A percentile compares a stretch with the other conserved stretches of the same genome.
Evolutionary conservation across 1,140 invertebrate species (phyloP).

Genomic region (Coboldia fuscipes): DNA sequence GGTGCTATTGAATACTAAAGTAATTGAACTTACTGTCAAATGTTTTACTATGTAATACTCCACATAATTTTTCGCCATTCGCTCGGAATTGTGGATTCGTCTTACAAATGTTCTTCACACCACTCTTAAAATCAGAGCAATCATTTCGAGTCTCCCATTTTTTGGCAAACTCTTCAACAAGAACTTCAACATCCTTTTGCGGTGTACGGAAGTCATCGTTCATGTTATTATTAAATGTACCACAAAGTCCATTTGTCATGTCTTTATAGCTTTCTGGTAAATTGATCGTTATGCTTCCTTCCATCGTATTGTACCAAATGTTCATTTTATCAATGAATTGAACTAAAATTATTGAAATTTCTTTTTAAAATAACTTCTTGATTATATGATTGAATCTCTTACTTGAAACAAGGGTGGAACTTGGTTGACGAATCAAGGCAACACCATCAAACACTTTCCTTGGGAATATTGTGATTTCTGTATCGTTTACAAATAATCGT

Average conservation of each 20-base stretch:
- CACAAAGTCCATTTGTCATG: slow-evolving; percentile 59
- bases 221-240: slow-evolving; percentile 69
- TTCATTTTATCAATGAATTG: slow-evolving; percentile 51
- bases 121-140: too few species aligned
- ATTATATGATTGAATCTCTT: too few species aligned
- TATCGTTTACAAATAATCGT: slow-evolving; percentile 39
- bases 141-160: slow-evolving; percentile 67
- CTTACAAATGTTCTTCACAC: too few species aligned
- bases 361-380: too few species aligned
- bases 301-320: slow-evolving; percentile 67
- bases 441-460: slow-evolving; percentile 29
- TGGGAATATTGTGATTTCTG: slow-evolving; percentile 43
- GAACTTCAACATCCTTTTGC: slow-evolving; percentile 58
- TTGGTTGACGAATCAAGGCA: slow-evolving; percentile 40
- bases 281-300: slow-evolving; percentile 59
- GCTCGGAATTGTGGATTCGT: slow-evolving; percentile 42
- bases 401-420: slow-evolving; percentile 52
- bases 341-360: slow-evolving; percentile 27
- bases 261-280: slow-evolving; percentile 47
- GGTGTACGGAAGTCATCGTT: slow-evolving; percentile 76
- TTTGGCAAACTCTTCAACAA: slow-evolving; percentile 55
- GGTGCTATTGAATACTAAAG: neutral
- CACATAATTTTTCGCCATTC: slow-evolving; percentile 43
- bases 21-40: slow-evolving; percentile 30
- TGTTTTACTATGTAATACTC: slow-evolving; percentile 38